phyloP scores from a whole-genome alignment of 2,888 invertebrate species.

The Drosophila eohydei region DNA sequence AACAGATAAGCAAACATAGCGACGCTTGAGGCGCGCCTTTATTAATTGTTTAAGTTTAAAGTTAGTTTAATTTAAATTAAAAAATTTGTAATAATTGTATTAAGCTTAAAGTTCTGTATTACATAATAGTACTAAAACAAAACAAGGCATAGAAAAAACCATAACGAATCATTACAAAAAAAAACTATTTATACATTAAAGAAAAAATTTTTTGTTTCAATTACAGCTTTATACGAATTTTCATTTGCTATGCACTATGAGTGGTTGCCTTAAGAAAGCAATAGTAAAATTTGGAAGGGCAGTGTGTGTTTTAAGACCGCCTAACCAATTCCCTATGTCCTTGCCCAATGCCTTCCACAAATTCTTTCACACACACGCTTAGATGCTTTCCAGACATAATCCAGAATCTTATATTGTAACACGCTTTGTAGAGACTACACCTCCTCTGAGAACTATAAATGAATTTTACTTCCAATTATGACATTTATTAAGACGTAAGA shows the following conservation, averaged over 20 bases:
- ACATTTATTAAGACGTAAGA: slow-evolving; percentile 67
- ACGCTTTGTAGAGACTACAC: slow-evolving; percentile 36
- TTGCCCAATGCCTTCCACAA: background rate
- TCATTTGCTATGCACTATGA: slow-evolving; percentile 34
- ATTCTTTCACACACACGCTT: background rate
- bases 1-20: slow-evolving; percentile 39
- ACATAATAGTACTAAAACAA: slow-evolving; percentile 73
- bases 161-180: slow-evolving; percentile 49
- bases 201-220: slow-evolving; percentile 37
- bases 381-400: slow-evolving; percentile 7
- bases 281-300: slow-evolving; percentile 20
- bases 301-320: background rate
- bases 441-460: slow-evolving; percentile 57
- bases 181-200: slow-evolving; percentile 66
- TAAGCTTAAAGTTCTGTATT: slow-evolving; percentile 74
- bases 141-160: slow-evolving; percentile 37
- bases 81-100: slow-evolving; percentile 62
- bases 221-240: slow-evolving; percentile 33
- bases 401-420: slow-evolving; percentile 26
- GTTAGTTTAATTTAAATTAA: slow-evolving; percentile 72
- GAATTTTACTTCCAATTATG: slow-evolving; percentile 72
- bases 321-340: background rate
- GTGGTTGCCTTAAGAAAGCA: slow-evolving; percentile 35
- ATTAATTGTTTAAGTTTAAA: slow-evolving; percentile 73
- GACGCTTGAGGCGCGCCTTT: slow-evolving; percentile 64